These are phyloP conservation scores for Hirtodrosophila alboralis DNA, from an alignment of 2,888 invertebrate species.

Conservation along the genomic window DNA sequence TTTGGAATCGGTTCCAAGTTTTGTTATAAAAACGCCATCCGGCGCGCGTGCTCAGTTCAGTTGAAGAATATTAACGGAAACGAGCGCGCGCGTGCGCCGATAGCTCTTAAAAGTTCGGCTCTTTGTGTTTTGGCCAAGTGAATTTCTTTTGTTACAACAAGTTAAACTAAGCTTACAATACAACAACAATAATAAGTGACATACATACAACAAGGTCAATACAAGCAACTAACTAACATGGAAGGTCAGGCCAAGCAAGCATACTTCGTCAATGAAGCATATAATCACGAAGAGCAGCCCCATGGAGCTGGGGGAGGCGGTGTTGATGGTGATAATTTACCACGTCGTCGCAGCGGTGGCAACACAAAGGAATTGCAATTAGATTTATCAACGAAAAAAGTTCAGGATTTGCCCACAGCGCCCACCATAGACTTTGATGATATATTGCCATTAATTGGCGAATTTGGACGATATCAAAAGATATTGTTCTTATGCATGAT, in stretches of 20 bases:
- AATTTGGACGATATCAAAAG: constrained; percentile 93
- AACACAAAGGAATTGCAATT: constrained; percentile 75
- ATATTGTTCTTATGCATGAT: constrained; percentile 93
- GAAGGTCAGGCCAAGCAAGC: constrained; percentile 74
- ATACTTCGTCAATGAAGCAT: constrained; percentile 77
- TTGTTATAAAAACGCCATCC: constrained; percentile 67
- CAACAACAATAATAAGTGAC: constrained; percentile 61
- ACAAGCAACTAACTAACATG: constrained; percentile 40
- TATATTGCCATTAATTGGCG: constrained; percentile 91
- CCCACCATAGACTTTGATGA: constrained; percentile 90
- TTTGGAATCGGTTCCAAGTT: constrained; percentile 3
- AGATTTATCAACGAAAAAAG: constrained; percentile 48
- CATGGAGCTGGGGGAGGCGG: constrained; percentile 37
- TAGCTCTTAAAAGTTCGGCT: constrained; percentile 32
- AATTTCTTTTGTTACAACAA: constrained; percentile 56
- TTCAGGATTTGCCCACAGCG: constrained; percentile 25
- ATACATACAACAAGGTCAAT: constrained; percentile 44
- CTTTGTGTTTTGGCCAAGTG: constrained; percentile 41
- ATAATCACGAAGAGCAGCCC: constrained; percentile 62
- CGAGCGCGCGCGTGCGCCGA: constrained; percentile 65
- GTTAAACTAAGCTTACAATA: constrained; percentile 16
- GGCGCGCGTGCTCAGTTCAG: constrained; percentile 75
- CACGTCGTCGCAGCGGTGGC: constrained; percentile 79
- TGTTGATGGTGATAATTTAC: constrained; percentile 38
- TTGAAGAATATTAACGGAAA: constrained; percentile 74